phyloP scores from a whole-genome alignment of 2,113 vertebrate genomes.

The Myotis davidii region DNA sequence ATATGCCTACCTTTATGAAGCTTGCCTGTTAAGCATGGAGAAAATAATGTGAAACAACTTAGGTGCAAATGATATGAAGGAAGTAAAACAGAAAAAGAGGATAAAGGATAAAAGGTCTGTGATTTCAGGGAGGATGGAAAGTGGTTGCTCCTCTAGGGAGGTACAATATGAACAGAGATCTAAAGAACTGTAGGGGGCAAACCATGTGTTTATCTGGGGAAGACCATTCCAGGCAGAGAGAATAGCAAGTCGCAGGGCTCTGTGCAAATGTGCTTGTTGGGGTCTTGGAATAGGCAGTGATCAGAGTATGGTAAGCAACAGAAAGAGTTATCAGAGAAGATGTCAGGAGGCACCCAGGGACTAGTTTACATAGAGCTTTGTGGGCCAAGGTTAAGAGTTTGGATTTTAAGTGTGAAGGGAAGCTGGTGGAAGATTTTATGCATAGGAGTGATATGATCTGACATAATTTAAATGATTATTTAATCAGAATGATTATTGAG shows the following conservation, averaged over 20 bases:
- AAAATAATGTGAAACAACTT: not conserved
- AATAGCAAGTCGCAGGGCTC: not conserved
- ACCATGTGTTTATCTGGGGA: not conserved
- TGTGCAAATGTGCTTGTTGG: not conserved
- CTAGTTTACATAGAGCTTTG: not conserved
- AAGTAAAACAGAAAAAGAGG: not conserved
- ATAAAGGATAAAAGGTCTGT: not conserved
- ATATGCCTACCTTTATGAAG: not conserved
- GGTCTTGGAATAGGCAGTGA: not conserved
- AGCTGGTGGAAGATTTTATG: not conserved
- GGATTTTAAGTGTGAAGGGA: not conserved
- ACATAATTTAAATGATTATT: not conserved
- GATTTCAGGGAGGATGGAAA: not conserved
- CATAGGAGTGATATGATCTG: not conserved
- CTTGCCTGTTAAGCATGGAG: not conserved
- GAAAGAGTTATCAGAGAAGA: not conserved
- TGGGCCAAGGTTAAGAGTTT: not conserved
- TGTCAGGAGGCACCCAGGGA: not conserved
- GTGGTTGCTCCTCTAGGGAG: not conserved
- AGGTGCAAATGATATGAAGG: not conserved
- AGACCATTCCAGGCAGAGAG: not conserved
- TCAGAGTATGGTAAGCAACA: not conserved
- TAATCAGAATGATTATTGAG: not conserved
- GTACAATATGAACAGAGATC: not conserved
- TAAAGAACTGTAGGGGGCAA: not conserved